Evolutionary conservation across 1,140 invertebrate species (phyloP).

Genomic region (Lamellibrachia luymesi): DNA sequence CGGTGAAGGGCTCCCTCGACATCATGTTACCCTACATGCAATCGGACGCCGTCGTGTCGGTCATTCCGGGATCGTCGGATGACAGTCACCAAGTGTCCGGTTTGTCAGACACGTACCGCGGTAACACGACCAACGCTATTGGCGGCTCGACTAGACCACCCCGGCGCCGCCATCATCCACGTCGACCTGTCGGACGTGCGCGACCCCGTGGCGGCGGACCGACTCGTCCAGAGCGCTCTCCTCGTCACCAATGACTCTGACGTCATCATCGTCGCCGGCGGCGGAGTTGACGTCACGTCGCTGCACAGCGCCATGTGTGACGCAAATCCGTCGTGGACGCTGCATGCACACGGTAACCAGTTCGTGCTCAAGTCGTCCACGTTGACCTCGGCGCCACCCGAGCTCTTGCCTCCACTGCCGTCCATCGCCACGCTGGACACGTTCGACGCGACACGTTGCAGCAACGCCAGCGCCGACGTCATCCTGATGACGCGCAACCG

Average conservation of each 20-base stretch:
- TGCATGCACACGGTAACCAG: not conserved
- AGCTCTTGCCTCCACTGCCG: not conserved
- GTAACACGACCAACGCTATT: not conserved
- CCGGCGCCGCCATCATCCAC: not conserved
- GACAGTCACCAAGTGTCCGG: not conserved
- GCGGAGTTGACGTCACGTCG: not conserved
- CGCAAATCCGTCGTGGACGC: not conserved
- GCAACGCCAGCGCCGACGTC: constrained; percentile 6
- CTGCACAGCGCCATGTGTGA: not conserved
- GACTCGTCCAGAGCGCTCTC: not conserved
- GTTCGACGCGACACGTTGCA: not conserved
- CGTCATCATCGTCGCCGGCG: not conserved
- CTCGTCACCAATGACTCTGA: not conserved
- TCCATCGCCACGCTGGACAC: not conserved
- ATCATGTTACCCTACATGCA: not conserved
- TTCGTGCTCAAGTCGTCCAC: not conserved
- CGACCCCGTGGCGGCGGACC: not conserved
- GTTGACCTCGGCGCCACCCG: not conserved
- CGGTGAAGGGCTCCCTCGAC: not conserved
- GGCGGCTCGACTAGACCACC: not conserved
- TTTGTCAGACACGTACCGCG: not conserved
- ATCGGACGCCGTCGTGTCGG: not conserved
- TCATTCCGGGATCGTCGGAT: not conserved
- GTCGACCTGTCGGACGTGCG: not conserved
- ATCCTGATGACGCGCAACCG: constrained; percentile 21